Conservation (phyloP, 2,888 invertebrate genomes). For the Diarsia rubi region DNA sequence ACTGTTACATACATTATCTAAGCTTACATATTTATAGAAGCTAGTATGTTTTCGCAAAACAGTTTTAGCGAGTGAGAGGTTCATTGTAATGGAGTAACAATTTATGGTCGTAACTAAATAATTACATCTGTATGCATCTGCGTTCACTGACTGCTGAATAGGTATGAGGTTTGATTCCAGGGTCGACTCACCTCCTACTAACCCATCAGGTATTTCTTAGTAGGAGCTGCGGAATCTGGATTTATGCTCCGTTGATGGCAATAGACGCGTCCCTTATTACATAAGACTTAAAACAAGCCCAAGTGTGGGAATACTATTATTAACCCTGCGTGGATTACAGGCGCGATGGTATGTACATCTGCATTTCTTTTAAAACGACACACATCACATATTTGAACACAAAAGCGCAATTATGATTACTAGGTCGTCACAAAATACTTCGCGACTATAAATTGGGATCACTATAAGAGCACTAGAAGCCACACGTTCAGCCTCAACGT, state of each 20-base stretch:
- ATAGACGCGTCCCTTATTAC: too few species aligned
- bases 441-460: conserved; percentile 16
- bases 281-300: too few species aligned
- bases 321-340: too few species aligned
- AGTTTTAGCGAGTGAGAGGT: neutral
- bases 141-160: too few species aligned
- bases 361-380: neutral
- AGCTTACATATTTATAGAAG: neutral
- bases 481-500: neutral
- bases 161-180: too few species aligned
- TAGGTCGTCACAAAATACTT: conserved; percentile 4
- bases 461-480: conserved; percentile 31
- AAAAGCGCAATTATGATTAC: neutral
- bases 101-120: neutral
- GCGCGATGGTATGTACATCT: neutral
- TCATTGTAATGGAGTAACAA: neutral
- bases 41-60: neutral
- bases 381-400: neutral
- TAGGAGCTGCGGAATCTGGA: too few species aligned
- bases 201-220: too few species aligned
- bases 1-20: neutral
- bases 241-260: too few species aligned
- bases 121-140: neutral
- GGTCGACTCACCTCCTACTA: too few species aligned
- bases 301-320: too few species aligned